Percentiles rank a stretch among this genome's conserved stretches.
phyloP scores from a whole-genome alignment of 2,113 vertebrate species.

The Turnix velox region DNA sequence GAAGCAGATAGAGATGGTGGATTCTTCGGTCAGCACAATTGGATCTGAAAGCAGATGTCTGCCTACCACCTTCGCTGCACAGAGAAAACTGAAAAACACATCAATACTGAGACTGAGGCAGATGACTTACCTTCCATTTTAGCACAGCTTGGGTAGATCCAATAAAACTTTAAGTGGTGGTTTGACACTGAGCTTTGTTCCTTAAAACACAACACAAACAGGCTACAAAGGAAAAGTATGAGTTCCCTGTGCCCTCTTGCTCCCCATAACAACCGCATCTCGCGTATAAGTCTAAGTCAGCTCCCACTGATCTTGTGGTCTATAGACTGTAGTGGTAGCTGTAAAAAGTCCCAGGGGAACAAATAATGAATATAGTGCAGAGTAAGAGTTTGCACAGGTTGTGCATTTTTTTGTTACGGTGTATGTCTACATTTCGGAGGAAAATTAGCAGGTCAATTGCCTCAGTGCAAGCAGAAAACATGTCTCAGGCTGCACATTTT shows the following conservation, averaged over 20 bases:
- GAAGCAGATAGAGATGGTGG: not conserved
- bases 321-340: not conserved
- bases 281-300: not conserved
- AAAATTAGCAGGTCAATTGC: not conserved
- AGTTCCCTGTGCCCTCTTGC: not conserved
- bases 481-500: not conserved
- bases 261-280: not conserved
- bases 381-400: not conserved
- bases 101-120: not conserved
- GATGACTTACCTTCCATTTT: not conserved
- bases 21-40: conserved; percentile 21
- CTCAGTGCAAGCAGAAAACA: not conserved
- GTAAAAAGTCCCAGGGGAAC: not conserved
- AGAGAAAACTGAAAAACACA: not conserved
- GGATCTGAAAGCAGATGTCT: not conserved
- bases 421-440: not conserved
- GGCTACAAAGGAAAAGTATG: not conserved
- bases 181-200: not conserved
- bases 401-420: not conserved
- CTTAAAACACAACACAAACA: not conserved
- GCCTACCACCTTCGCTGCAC: not conserved
- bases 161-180: not conserved
- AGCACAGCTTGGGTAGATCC: not conserved
- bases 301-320: not conserved
- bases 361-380: not conserved